A percentile compares a stretch with the other conserved stretches of the same genome.
Evolutionary conservation across 1,140 invertebrate genomes (phyloP).

Genomic region (Dendrolimus punctatus): DNA sequence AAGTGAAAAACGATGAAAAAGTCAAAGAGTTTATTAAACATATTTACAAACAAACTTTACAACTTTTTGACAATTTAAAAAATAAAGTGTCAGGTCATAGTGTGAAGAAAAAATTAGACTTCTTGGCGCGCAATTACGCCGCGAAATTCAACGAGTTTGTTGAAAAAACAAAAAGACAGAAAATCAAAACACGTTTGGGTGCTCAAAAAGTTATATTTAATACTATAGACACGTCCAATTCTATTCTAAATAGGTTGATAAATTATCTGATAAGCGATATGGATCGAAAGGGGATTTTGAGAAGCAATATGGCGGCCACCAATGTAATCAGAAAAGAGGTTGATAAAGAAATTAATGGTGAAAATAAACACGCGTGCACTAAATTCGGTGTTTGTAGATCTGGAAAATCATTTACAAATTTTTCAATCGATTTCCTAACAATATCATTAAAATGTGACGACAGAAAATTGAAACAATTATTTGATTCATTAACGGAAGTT

Average conservation of each 20-base stretch:
- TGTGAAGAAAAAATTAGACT: constrained; percentile 13
- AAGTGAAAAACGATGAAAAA: constrained; percentile 21
- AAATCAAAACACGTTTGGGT: constrained; percentile 26
- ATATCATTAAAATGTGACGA: constrained; percentile 18
- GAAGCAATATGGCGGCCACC: constrained; percentile 1
- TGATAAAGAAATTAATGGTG: constrained; percentile 17
- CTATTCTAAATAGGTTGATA: constrained; percentile 17
- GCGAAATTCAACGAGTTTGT: constrained; percentile 26
- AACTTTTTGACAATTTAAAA: constrained; percentile 23
- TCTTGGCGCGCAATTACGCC: constrained; percentile 18
- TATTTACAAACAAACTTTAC: constrained; percentile 23
- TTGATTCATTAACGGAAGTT: constrained; percentile 24
- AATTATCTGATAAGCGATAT: constrained; percentile 22
- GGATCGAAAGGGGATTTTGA: constrained; percentile 8
- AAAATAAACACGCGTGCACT: constrained; percentile 24
- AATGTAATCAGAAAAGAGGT: constrained; percentile 21
- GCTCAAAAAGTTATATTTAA: constrained; percentile 32
- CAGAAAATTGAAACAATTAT: constrained; percentile 21
- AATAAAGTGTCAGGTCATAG: constrained; percentile 11
- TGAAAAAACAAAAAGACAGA: constrained; percentile 18
- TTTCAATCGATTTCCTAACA: constrained; percentile 15
- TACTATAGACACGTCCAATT: constrained; percentile 25
- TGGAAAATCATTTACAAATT: constrained; percentile 20
- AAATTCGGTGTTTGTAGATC: constrained; percentile 25
- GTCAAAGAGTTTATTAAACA: constrained; percentile 20